Percentiles rank a stretch among this genome's conserved stretches.
phyloP scores from a whole-genome alignment of 2,888 invertebrate species.

The Hesperia comma region DNA sequence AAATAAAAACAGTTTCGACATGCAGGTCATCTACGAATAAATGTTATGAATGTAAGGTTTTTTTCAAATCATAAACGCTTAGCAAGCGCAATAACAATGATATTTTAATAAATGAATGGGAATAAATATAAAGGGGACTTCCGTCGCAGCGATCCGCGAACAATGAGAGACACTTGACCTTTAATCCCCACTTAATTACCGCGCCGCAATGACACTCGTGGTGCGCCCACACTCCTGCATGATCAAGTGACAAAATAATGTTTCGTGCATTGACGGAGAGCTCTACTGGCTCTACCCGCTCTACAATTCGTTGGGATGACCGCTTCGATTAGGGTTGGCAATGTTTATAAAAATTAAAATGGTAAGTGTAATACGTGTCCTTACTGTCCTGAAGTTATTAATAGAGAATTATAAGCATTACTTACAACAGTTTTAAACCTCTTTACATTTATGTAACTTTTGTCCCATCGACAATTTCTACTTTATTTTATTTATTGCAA shows the following conservation, averaged over 20 bases:
- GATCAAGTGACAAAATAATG: slow-evolving; percentile 76
- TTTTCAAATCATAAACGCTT: background rate
- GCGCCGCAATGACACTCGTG: slow-evolving; percentile 56
- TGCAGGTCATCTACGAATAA: no score
- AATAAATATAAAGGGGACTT: background rate
- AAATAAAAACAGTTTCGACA: no score
- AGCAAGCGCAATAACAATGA: background rate
- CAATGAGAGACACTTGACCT: slow-evolving; percentile 52
- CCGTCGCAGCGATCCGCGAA: background rate
- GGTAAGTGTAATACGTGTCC: no score
- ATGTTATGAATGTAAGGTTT: no score
- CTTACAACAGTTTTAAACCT: no score
- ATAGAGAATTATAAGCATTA: no score
- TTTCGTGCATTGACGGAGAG: slow-evolving; percentile 57
- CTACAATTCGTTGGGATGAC: slow-evolving; percentile 49
- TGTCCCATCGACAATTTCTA: no score
- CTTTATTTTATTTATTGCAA: no score
- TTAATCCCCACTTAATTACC: slow-evolving; percentile 63
- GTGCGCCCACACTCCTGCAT: slow-evolving; percentile 47
- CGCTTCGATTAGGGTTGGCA: slow-evolving; percentile 50
- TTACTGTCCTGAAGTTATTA: no score
- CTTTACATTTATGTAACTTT: no score
- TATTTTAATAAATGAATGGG: background rate
- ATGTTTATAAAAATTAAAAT: no score
- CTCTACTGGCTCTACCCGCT: slow-evolving; percentile 50